Evolutionary conservation across 2,888 invertebrate species (phyloP).

Genomic region (Patella pellucida): DNA sequence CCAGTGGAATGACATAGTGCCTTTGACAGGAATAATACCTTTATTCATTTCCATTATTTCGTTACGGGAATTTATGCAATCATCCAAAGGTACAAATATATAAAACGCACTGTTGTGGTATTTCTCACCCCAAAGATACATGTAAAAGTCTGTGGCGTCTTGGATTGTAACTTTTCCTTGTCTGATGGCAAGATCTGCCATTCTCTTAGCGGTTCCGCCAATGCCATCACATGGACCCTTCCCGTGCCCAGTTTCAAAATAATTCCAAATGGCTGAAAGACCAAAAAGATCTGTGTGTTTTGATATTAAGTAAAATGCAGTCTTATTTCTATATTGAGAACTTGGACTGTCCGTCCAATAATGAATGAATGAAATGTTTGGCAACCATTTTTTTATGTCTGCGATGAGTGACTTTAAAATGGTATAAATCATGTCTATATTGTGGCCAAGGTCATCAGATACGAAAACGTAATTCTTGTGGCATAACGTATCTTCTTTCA

Average conservation of each 20-base stretch:
- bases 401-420: background rate
- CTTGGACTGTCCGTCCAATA: constrained; percentile 40
- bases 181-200: constrained; percentile 28
- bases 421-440: background rate
- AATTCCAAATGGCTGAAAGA: constrained; percentile 29
- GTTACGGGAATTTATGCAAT: background rate
- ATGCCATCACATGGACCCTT: constrained; percentile 36
- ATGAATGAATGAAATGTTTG: constrained; percentile 19
- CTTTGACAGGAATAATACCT: constrained; percentile 16
- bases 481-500: background rate
- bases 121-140: constrained; percentile 14
- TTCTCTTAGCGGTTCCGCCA: constrained; percentile 26
- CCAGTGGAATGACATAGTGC: constrained; percentile 26
- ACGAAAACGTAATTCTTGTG: constrained; percentile 22
- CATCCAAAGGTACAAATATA: constrained; percentile 5
- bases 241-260: constrained; percentile 32
- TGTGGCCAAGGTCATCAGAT: background rate
- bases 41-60: constrained; percentile 17
- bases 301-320: constrained; percentile 28
- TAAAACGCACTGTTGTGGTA: constrained; percentile 20
- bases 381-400: too few relatives aligned
- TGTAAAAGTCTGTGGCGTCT: constrained; percentile 27
- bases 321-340: constrained; percentile 36
- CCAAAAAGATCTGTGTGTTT: constrained; percentile 27
- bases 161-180: constrained; percentile 26